Evolutionary conservation across 2,888 invertebrate genomes (phyloP).

Genomic region (Petrolisthes manimaculis): DNA sequence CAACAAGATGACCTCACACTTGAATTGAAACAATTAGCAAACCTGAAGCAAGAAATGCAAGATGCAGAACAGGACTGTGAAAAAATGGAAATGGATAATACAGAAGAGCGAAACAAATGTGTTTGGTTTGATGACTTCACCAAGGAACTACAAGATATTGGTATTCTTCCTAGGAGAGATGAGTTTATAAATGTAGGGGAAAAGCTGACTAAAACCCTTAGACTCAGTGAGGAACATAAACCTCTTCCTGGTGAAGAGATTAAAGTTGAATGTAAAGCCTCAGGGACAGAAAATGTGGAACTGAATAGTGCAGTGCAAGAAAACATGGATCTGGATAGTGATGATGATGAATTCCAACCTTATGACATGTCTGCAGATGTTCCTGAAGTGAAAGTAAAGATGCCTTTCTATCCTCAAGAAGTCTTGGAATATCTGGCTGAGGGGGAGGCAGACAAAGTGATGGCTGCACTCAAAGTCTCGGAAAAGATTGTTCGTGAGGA

Average conservation of each 20-base stretch:
- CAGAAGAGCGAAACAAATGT: not conserved
- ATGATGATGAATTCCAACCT: constrained; percentile 63
- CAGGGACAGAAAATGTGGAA: not conserved
- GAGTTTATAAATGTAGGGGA: not conserved
- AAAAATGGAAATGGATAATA: not conserved
- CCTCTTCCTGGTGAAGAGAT: not conserved
- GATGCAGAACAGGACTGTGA: not conserved
- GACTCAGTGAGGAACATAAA: not conserved
- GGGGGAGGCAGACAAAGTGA: constrained; percentile 56
- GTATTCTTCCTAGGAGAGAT: constrained; percentile 14
- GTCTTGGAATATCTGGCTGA: constrained; percentile 61
- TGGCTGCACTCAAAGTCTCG: constrained; percentile 52
- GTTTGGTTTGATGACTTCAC: constrained; percentile 31
- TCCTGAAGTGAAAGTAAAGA: constrained; percentile 33
- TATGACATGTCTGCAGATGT: constrained; percentile 60
- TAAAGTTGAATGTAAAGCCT: not conserved
- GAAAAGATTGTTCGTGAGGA: constrained; percentile 51
- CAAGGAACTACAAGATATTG: constrained; percentile 29
- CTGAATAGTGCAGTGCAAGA: not conserved
- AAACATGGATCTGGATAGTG: constrained; percentile 48
- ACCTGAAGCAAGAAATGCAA: not conserved
- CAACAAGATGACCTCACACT: constrained; percentile 32
- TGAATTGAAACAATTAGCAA: constrained; percentile 34
- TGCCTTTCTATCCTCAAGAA: constrained; percentile 59
- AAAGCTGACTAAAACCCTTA: not conserved